These are phyloP conservation scores for Lagorchestes hirsutus DNA, from an alignment of 2,797 vertebrate species.

Conservation along the genomic window DNA sequence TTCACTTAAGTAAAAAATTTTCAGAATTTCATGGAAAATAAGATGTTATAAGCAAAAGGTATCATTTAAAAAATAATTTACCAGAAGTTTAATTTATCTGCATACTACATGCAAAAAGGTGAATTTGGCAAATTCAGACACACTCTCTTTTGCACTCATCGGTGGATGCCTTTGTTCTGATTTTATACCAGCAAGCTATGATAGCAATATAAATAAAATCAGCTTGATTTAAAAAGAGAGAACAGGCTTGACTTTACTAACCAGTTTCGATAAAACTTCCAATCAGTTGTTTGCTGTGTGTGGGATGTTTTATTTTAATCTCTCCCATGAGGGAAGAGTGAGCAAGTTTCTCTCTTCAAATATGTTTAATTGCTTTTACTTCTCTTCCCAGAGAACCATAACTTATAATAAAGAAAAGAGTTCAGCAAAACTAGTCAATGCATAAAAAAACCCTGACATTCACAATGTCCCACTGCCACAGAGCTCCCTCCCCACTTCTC, in stretches of 20 bases:
- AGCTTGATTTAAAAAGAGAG: not conserved
- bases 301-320: not conserved
- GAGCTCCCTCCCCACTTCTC: not conserved
- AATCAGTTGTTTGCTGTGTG: not conserved
- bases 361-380: constrained; percentile 3
- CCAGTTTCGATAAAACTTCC: constrained; percentile 23
- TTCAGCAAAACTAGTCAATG: not conserved
- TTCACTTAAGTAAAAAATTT: not conserved
- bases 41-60: not conserved
- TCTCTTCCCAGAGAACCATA: not conserved
- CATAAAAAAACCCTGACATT: not conserved
- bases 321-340: not conserved
- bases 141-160: not conserved
- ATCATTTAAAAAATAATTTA: constrained; percentile 47
- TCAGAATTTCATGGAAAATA: not conserved
- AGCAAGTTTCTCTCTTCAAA: constrained; percentile 14
- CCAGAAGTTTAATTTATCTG: constrained; percentile 29
- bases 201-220: constrained; percentile 21
- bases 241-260: constrained; percentile 31
- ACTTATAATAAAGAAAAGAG: not conserved
- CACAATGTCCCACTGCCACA: not conserved
- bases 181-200: constrained; percentile 42
- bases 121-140: constrained; percentile 9
- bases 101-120: constrained; percentile 13
- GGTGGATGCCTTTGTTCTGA: not conserved